Evolutionary conservation across 1,140 invertebrate genomes (phyloP).

Genomic region (Sitodiplosis mosellana): DNA sequence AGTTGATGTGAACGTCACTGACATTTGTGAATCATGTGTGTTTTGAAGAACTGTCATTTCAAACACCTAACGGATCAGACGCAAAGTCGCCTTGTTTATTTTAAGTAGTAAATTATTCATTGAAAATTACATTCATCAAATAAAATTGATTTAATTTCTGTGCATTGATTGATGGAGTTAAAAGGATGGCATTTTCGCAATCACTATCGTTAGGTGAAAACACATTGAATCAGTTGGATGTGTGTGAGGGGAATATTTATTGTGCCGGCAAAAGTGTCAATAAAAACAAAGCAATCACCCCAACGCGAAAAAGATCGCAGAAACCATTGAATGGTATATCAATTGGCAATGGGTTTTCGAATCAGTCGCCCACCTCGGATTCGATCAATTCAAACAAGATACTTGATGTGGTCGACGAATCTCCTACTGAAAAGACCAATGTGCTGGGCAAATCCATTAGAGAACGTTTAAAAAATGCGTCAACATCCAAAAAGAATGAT

Average conservation of each 20-base stretch:
- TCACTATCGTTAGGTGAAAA: slow-evolving; percentile 19
- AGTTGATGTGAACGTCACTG: too few relatives aligned
- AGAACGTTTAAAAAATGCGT: background rate
- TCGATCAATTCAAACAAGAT: background rate
- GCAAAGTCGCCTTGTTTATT: too few relatives aligned
- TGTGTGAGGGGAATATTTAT: slow-evolving; percentile 7
- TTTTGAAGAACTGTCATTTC: too few relatives aligned
- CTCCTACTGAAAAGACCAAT: background rate
- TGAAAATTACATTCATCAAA: too few relatives aligned
- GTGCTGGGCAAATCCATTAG: background rate
- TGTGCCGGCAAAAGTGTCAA: background rate
- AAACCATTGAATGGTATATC: too few relatives aligned
- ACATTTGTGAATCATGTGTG: too few relatives aligned
- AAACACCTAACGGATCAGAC: too few relatives aligned
- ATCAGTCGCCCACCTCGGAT: background rate
- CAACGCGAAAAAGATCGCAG: too few relatives aligned
- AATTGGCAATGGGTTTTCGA: background rate
- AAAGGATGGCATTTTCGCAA: slow-evolving; percentile 18
- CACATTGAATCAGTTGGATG: slow-evolving; percentile 16
- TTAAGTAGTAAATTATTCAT: too few relatives aligned
- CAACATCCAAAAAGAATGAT: background rate
- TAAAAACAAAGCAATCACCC: slow-evolving; percentile 1
- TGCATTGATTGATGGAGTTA: background rate
- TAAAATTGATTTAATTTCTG: too few relatives aligned
- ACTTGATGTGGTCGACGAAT: slow-evolving; percentile 1